Base-by-base conservation (phyloP, 1,140 invertebrate species). In the Branchinecta lindahli region DNA sequence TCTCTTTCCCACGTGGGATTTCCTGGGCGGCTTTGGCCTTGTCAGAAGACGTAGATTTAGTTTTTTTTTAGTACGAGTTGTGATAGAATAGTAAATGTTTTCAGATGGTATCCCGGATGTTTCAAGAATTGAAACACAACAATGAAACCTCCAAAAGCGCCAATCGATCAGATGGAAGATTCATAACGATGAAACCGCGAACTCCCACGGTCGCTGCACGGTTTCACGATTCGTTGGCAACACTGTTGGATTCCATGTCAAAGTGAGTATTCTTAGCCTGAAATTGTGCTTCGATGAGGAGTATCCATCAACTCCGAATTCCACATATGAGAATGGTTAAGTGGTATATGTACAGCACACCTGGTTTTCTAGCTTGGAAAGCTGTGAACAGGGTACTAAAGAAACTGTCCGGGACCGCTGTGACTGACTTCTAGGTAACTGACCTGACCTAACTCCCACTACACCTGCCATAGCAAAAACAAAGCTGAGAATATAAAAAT, bases 141-240 rank as follows among this genome's bases (percentile, higher is more conserved):
- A 88, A 77, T 79, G 90, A 84, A 84, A 87, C 76, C 75, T 83
- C 83, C 47, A 88, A 87, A 77, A 86, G 85, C 0, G 77, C 87
- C 70, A 87, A 85, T 74, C 86, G 86, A 75, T 83, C 88, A 8
- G 94, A 96, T 74, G 93, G 93, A 2, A 83, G 93, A 70, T 96
- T 96, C 75, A 89, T 97, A 0, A 96, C 94, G 6, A 95, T 97
- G 89, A 97, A 97, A 80, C 94, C 94, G 0, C 82, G 92, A 71
- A 95, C 94, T 0, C 91, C 94, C 0, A 98, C 95, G 0, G 92
- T 98, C 0, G 89, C 92, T 3, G 93, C 94, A 0, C 84, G 93
- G 74, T 98, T 98, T 76, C 90, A 92, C 46, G 94, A 97, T 78
- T 94, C 91, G 52, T 82, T 98, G 8, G 86, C 92, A 72, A 88